These are phyloP conservation scores for Huso huso DNA, from an alignment of 2,797 vertebrate species.

Conservation along the genomic window DNA sequence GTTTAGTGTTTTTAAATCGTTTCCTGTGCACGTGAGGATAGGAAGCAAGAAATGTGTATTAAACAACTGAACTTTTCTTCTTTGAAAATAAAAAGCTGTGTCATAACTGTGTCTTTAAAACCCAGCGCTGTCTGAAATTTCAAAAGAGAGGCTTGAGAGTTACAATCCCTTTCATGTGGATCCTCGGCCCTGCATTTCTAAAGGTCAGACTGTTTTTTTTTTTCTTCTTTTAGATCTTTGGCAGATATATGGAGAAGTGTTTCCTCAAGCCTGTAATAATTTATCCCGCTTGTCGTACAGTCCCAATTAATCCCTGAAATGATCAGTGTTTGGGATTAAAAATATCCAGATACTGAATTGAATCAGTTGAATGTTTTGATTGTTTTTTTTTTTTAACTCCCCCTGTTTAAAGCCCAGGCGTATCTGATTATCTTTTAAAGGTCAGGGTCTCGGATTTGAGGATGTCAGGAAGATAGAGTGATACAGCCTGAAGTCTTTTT, in stretches of 20 bases:
- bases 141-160: background rate
- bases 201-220: background rate
- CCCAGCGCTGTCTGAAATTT: background rate
- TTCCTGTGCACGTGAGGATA: no score
- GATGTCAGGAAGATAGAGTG: constrained; percentile 65
- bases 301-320: constrained; percentile 2
- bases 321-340: background rate
- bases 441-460: constrained; percentile 29
- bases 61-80: no score
- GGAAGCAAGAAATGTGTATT: no score
- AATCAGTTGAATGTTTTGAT: background rate
- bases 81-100: no score
- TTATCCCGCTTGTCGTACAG: constrained; percentile 1
- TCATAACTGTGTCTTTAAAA: no score
- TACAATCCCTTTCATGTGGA: background rate
- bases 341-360: background rate
- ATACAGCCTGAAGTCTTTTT: constrained; percentile 39
- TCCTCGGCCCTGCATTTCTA: background rate
- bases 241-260: background rate
- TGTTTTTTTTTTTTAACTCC: background rate
- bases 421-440: background rate
- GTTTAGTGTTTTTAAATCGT: no score
- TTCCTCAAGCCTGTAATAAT: background rate
- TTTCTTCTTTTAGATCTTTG: background rate
- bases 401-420: background rate